Base-by-base conservation (phyloP, 2,888 invertebrate genomes). In the Suillia variegata region DNA sequence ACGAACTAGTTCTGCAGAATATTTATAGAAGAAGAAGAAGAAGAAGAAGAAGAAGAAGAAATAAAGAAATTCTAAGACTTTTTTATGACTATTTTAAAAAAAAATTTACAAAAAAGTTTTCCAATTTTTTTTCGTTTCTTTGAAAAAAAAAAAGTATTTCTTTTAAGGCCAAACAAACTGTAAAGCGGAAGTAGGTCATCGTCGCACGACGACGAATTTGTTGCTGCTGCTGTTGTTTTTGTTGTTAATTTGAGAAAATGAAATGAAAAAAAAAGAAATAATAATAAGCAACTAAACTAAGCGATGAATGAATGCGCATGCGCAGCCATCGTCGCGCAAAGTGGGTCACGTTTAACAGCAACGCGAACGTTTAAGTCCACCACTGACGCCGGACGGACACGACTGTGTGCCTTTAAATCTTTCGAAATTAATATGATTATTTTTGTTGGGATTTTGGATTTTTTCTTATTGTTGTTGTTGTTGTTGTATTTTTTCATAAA, bases 321-420 rank as follows among this genome's bases (percentile, higher is more conserved):
- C 45, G 20, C 45, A 13, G 18, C 20, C 18, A 45, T 18, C 17
- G 45, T 5, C 18, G 45, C 45, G 20, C 62, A 58, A 63, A 63
- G 63, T 63, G 63, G 63, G 63, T 63, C 63, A 63, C 42, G 38
- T 21, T 47, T 38, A 45, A 38, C 38, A 13, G 4, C 10, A 4
- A 38, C 38, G 15, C 31, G 12, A 6, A 31, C 31, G 12, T 31
- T 31, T 8, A 38, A 38, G 15, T 4, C 38, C 38, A 38, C 15
- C 38, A 38, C 13, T 31, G n/a, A 5, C 38, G 4, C 38, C 6
- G 10, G 38, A 26, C 38, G n/a, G 38, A 38, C 3, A 26, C 38
- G 15, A 38, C 15, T 33, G 15, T 18, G 38, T 54, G 26, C 42
- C 51, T 55, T 54, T 45, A 59, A 59, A 59, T 22, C 54, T 59